Evolutionary conservation across 1,140 invertebrate species (phyloP).

Genomic region (Parapsyche elsis): DNA sequence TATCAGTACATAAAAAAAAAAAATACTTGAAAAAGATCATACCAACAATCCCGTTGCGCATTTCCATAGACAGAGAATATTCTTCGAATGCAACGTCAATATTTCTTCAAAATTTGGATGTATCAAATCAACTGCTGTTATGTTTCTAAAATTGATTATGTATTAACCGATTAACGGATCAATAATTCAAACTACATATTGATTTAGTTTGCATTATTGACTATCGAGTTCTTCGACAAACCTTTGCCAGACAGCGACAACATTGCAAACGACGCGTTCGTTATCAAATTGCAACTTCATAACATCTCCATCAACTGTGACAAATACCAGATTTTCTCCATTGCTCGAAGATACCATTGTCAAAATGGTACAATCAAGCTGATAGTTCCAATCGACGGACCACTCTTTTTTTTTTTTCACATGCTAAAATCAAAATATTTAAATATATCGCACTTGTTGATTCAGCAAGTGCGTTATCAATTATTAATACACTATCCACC

Average conservation of each 20-base stretch:
- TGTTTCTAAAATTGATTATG: conserved; percentile 42
- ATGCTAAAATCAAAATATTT: conserved; percentile 52
- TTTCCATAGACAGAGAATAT: conserved; percentile 49
- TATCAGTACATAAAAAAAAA: no score
- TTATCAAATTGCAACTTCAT: conserved; percentile 53
- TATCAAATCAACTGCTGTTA: conserved; percentile 39
- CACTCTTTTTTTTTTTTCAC: conserved; percentile 60
- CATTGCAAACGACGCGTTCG: conserved; percentile 28
- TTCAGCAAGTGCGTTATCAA: no score
- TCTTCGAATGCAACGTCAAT: conserved; percentile 42
- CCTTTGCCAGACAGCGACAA: conserved; percentile 42
- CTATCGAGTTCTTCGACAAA: conserved; percentile 14
- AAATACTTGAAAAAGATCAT: background rate
- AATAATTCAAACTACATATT: no score
- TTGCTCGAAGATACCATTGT: conserved; percentile 59
- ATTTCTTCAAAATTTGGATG: conserved; percentile 47
- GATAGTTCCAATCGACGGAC: conserved; percentile 59
- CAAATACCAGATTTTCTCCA: conserved; percentile 59
- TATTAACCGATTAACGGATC: no score
- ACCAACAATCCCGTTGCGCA: conserved; percentile 46
- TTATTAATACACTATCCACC: no score
- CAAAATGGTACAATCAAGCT: conserved; percentile 56
- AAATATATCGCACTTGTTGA: no score
- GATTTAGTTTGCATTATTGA: no score
- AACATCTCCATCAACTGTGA: conserved; percentile 60